Base-by-base conservation (phyloP, 2,888 invertebrate genomes). In the Ectemnius lituratus region DNA sequence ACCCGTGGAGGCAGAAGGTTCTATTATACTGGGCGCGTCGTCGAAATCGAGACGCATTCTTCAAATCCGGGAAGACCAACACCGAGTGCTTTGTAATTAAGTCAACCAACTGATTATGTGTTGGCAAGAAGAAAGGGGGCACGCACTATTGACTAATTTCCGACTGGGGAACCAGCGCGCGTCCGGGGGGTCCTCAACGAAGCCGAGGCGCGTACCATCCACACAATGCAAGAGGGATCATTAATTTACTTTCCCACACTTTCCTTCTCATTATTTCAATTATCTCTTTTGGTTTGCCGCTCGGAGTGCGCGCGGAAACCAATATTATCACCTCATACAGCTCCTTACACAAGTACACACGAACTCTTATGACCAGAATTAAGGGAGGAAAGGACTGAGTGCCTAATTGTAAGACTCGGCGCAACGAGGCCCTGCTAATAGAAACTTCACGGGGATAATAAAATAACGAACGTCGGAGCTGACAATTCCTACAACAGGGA, bases 221-320 rank as follows among this genome's bases (percentile, higher is more conserved):
- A 58, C 73, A 75, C 67, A 82, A 82, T 80, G 37, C 60, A 73
- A 75, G 78, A 82, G 76, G 80, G 71, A 76, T 67, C 82, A 82
- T 82, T 82, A 82, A 82, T 78, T 71, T 73, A 70, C 70, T 62
- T 76, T 70, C 78, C 67, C 75, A 67, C 69, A 67, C 67, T 70
- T 67, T 73, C 68, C 64, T 70, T 76, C 78, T 76, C 79, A 63
- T 78, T 82, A 79, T 72, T 62, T 82, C 76, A 79, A 78, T 78
- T 74, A 74, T 67, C 75, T 67, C 66, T 65, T 56, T 59, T 28
- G 14, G 61, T 57, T 46, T 13, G 28, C 5, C 57, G 65, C 18
- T 14, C n/a, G 59, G 16, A 37, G 58, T 23, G 64, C 4, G 45
- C 37, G 37, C 37, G 8, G 37, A 37, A 11, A 37, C 37, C 37